A percentile compares a stretch with the other conserved stretches of the same genome.
These are phyloP conservation scores for Opisthocomus hoazin DNA, from an alignment of 2,113 vertebrate genomes.

Conservation along the genomic window DNA sequence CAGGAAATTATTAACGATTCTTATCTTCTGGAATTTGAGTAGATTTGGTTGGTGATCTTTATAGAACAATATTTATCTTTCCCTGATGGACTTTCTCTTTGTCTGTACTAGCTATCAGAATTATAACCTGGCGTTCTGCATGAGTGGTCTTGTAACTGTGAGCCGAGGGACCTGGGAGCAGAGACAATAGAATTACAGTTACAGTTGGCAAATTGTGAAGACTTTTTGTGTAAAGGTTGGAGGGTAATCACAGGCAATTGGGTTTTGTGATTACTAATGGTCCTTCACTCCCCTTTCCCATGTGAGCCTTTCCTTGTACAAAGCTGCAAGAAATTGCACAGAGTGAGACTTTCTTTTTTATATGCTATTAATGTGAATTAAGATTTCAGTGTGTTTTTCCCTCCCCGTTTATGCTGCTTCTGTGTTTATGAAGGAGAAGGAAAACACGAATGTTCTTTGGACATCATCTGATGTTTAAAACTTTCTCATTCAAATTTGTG, in stretches of 20 bases:
- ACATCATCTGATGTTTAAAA: neutral
- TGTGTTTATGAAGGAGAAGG: neutral
- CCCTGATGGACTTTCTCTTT: constrained; percentile 48
- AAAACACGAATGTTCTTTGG: neutral
- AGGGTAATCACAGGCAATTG: constrained; percentile 39
- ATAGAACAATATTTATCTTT: constrained; percentile 63
- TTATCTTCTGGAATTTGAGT: constrained; percentile 68
- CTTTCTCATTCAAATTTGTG: neutral
- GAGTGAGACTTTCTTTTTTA: neutral
- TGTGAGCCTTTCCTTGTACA: neutral
- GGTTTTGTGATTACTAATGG: constrained; percentile 29
- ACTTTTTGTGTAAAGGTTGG: constrained; percentile 46
- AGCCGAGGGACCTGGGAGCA: neutral
- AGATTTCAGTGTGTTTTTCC: neutral
- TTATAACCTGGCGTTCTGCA: constrained; percentile 37
- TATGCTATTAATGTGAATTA: neutral
- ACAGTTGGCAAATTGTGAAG: constrained; percentile 15
- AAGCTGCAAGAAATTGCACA: neutral
- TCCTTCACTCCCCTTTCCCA: neutral
- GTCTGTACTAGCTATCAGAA: constrained; percentile 24
- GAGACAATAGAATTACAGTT: constrained; percentile 48
- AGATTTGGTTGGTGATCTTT: constrained; percentile 61
- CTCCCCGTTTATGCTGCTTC: neutral
- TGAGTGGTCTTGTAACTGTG: constrained; percentile 26
- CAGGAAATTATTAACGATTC: constrained; percentile 68